A percentile compares a stretch with the other conserved stretches of the same genome.
Evolutionary conservation across 2,113 vertebrate genomes (phyloP).

Genomic region (Ardeotis arabs): DNA sequence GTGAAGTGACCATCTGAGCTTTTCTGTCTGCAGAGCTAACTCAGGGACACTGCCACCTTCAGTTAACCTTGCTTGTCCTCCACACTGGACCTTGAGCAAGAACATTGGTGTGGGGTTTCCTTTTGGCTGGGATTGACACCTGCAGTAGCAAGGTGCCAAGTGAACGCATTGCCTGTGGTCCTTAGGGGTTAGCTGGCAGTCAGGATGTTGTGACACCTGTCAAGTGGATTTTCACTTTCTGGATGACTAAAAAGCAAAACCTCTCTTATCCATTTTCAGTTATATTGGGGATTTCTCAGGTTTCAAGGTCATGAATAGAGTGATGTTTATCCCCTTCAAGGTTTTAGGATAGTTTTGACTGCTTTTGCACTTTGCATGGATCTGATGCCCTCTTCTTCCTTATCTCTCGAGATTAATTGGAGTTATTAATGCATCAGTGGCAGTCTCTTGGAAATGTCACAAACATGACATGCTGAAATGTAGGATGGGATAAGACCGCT

Average conservation of each 20-base stretch:
- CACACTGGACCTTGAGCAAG: not conserved
- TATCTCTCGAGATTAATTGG: not conserved
- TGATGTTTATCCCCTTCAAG: slow-evolving; percentile 18
- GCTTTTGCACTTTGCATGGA: slow-evolving; percentile 22
- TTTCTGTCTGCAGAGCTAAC: not conserved
- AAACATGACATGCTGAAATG: not conserved
- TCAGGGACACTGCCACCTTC: not conserved
- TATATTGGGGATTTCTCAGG: slow-evolving; percentile 56
- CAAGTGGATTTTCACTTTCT: slow-evolving; percentile 60
- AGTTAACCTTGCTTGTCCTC: not conserved
- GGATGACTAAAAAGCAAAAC: slow-evolving; percentile 45
- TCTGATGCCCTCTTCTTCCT: not conserved
- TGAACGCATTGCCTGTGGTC: not conserved
- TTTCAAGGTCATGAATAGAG: slow-evolving; percentile 69
- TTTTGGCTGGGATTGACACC: slow-evolving; percentile 24
- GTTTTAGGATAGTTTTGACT: slow-evolving; percentile 17
- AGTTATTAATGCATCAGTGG: not conserved
- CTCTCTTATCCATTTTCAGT: slow-evolving; percentile 60
- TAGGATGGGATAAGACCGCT: not conserved
- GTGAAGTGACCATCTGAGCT: not conserved
- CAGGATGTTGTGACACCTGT: slow-evolving; percentile 70
- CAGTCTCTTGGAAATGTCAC: not conserved
- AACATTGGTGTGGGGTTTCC: slow-evolving; percentile 2
- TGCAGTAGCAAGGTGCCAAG: slow-evolving; percentile 12
- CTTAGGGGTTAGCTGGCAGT: slow-evolving; percentile 19